A percentile compares a stretch with the other conserved stretches of the same genome.
These are phyloP conservation scores for Drosophila niveifrons DNA, from an alignment of 2,888 invertebrate species.

Conservation along the genomic window DNA sequence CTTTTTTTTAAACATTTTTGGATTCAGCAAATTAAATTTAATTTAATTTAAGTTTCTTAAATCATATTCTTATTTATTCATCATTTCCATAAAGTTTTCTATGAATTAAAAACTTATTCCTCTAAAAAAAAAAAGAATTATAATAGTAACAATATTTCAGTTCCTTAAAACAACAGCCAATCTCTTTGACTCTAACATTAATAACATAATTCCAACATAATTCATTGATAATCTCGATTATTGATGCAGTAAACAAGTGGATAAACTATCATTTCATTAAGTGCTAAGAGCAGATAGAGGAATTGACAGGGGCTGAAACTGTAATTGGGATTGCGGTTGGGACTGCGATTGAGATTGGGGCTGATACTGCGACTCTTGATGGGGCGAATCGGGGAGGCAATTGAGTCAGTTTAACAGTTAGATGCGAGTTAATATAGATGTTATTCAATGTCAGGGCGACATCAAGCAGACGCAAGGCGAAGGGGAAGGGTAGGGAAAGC, in stretches of 20 bases:
- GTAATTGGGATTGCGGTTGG: constrained; percentile 7
- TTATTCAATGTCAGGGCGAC: constrained; percentile 69
- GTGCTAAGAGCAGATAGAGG: constrained; percentile 31
- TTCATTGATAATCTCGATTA: constrained; percentile 7
- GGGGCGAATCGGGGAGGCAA: constrained; percentile 7
- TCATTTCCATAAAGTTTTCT: no score
- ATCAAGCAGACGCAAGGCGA: constrained; percentile 18
- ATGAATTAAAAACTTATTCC: no score
- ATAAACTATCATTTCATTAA: constrained; percentile 44
- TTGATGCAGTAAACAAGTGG: constrained; percentile 24
- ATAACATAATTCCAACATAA: neutral
- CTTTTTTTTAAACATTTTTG: no score
- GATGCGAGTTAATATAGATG: constrained; percentile 47
- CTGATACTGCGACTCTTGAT: neutral
- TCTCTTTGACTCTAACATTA: neutral
- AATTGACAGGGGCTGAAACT: neutral
- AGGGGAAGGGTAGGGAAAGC: neutral
- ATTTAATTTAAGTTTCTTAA: no score
- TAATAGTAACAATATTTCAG: no score
- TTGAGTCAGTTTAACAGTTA: constrained; percentile 52
- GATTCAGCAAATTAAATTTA: no score
- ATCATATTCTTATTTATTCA: no score
- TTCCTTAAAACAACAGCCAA: no score
- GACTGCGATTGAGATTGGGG: constrained; percentile 1
- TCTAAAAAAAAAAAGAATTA: no score